These are phyloP conservation scores for Protonibea diacanthus DNA, from an alignment of 2,797 vertebrate genomes.

Conservation along the genomic window DNA sequence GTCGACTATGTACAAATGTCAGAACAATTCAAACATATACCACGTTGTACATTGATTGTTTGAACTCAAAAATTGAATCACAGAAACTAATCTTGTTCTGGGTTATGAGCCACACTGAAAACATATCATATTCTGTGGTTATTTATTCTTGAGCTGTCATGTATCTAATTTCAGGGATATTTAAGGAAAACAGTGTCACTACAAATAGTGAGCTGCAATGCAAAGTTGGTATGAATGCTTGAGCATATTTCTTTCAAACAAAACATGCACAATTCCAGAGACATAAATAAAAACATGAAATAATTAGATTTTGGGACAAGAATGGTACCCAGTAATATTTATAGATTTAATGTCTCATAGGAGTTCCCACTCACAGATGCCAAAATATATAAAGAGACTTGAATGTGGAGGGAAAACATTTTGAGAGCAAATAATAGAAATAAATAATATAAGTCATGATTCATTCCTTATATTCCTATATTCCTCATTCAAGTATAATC, in stretches of 20 bases:
- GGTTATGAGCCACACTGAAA: constrained; percentile 34
- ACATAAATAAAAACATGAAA: neutral
- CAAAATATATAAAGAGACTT: constrained; percentile 5
- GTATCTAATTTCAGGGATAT: constrained; percentile 20
- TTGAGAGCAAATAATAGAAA: neutral
- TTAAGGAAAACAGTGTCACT: constrained; percentile 17
- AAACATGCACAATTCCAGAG: neutral
- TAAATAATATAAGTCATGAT: neutral
- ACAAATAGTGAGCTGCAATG: constrained; percentile 9
- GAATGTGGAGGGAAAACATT: neutral
- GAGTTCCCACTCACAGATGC: neutral
- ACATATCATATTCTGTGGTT: neutral
- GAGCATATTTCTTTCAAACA: neutral
- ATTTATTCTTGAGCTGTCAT: constrained; percentile 36
- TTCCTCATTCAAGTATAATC: neutral
- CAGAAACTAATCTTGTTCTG: constrained; percentile 38
- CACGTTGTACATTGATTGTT: constrained; percentile 34
- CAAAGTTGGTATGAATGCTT: neutral
- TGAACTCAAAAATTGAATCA: constrained; percentile 30
- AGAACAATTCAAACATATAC: constrained; percentile 45
- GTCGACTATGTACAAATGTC: constrained; percentile 54
- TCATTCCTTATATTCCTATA: too few relatives aligned
- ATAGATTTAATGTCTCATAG: neutral
- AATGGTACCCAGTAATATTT: constrained; percentile 3
- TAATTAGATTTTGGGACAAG: neutral